These are phyloP conservation scores for Rhynchonycteris naso DNA, from an alignment of 2,797 vertebrate species.

Conservation along the genomic window DNA sequence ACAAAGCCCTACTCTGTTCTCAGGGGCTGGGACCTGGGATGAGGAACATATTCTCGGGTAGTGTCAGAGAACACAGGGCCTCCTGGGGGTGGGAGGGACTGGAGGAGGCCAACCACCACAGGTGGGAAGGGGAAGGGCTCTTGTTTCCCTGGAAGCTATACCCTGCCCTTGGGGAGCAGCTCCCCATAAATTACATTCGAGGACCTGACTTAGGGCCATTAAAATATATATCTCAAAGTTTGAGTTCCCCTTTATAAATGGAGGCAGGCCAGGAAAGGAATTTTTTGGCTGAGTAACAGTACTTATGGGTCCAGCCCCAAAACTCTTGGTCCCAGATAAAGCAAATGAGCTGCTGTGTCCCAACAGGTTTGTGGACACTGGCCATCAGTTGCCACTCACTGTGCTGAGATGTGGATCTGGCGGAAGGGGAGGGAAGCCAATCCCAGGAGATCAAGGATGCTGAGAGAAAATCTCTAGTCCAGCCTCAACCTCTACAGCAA, in stretches of 20 bases:
- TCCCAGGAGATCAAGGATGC: neutral
- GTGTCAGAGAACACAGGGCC: neutral
- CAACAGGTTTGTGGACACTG: slow-evolving; percentile 72
- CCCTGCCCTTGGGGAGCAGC: slow-evolving; percentile 42
- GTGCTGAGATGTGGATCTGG: neutral
- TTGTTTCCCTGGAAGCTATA: slow-evolving; percentile 6
- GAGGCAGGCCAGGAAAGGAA: slow-evolving; percentile 54
- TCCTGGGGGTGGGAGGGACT: neutral
- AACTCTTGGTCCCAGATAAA: slow-evolving; percentile 82
- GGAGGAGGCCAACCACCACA: neutral
- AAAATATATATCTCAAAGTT: slow-evolving; percentile 2
- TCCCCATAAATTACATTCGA: slow-evolving; percentile 54
- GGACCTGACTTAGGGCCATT: slow-evolving; percentile 67
- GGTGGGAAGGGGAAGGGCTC: neutral
- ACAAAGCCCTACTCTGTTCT: neutral
- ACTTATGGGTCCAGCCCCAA: slow-evolving; percentile 48
- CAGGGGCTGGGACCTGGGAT: neutral
- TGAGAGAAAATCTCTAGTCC: neutral
- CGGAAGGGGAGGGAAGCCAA: neutral
- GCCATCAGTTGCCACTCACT: slow-evolving; percentile 65
- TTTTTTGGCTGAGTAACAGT: slow-evolving; percentile 78
- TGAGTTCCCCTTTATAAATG: slow-evolving; percentile 68
- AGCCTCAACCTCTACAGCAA: neutral
- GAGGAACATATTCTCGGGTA: neutral
- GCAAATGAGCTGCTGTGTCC: slow-evolving; percentile 78